Conservation (phyloP, 2,113 vertebrate species). For the Bos javanicus region DNA sequence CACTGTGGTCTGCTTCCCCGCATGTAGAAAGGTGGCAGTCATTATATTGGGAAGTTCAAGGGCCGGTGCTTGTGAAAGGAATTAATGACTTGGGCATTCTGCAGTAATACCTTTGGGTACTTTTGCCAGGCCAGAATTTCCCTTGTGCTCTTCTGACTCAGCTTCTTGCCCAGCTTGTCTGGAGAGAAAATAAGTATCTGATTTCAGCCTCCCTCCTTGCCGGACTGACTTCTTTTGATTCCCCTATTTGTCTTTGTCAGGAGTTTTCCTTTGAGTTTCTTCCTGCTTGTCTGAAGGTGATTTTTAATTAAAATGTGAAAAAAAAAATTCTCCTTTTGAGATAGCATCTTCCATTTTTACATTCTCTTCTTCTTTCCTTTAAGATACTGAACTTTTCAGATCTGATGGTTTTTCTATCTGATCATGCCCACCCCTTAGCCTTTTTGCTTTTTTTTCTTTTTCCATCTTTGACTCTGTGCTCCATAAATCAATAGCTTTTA, state of each 20-base stretch:
- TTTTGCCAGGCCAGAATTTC: neutral
- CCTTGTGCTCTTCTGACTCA: neutral
- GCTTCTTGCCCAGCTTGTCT: conserved; percentile 14
- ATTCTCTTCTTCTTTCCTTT: neutral
- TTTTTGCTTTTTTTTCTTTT: neutral
- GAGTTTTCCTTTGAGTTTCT: conserved; percentile 43
- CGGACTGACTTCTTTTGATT: conserved; percentile 2
- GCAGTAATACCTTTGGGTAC: fast-evolving
- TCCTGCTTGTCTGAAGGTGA: neutral
- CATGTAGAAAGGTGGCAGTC: neutral
- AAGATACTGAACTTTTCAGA: neutral
- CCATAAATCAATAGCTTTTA: neutral
- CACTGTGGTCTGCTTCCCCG: neutral
- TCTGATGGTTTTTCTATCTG: neutral
- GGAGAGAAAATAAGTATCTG: neutral
- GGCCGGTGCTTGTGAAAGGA: neutral
- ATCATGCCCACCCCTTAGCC: neutral
- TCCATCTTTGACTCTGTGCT: neutral
- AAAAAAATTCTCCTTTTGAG: neutral
- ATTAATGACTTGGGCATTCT: neutral
- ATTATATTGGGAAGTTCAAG: neutral
- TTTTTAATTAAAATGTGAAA: conserved; percentile 15
- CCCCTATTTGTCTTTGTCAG: neutral
- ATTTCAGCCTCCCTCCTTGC: neutral
- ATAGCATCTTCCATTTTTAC: neutral